Percentiles rank a stretch among this genome's conserved stretches.
These are phyloP conservation scores for Drosophila navojoa DNA, from an alignment of 1,140 invertebrate species.

Conservation along the genomic window DNA sequence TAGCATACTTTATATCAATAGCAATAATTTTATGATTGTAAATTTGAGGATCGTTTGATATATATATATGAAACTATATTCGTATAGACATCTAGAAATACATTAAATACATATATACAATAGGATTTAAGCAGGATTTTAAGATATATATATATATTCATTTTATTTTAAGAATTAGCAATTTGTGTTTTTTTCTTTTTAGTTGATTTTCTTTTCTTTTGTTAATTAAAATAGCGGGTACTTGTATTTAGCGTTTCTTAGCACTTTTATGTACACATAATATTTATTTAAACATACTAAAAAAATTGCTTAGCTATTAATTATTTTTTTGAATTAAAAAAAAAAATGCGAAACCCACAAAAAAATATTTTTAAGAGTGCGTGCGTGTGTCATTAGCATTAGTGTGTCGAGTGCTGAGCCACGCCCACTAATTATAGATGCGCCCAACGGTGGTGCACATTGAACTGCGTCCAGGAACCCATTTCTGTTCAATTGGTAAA, in stretches of 20 bases:
- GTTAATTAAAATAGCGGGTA: slow-evolving; percentile 16
- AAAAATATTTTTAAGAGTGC: background rate
- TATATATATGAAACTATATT: slow-evolving; percentile 31
- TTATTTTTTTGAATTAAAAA: background rate
- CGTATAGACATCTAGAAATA: slow-evolving; percentile 60
- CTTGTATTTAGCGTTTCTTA: slow-evolving; percentile 9
- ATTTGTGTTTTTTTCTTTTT: background rate
- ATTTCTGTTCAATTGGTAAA: slow-evolving; percentile 75
- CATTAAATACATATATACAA: slow-evolving; percentile 42
- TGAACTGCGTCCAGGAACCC: slow-evolving; percentile 57
- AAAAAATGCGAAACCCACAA: slow-evolving; percentile 6
- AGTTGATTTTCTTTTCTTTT: background rate
- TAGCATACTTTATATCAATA: slow-evolving; percentile 27
- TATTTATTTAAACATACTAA: slow-evolving; percentile 2
- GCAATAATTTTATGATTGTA: slow-evolving; percentile 29
- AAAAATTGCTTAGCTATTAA: slow-evolving; percentile 17
- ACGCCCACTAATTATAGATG: slow-evolving; percentile 11
- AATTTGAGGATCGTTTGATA: slow-evolving; percentile 33
- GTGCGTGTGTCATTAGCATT: background rate
- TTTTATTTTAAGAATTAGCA: slow-evolving; percentile 19
- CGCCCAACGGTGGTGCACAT: slow-evolving; percentile 7
- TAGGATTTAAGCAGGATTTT: slow-evolving; percentile 9
- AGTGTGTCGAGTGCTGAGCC: background rate
- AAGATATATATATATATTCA: background rate
- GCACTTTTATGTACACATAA: slow-evolving; percentile 12